phyloP scores from a whole-genome alignment of 2,797 vertebrate genomes.

The Synanceia verrucosa region DNA sequence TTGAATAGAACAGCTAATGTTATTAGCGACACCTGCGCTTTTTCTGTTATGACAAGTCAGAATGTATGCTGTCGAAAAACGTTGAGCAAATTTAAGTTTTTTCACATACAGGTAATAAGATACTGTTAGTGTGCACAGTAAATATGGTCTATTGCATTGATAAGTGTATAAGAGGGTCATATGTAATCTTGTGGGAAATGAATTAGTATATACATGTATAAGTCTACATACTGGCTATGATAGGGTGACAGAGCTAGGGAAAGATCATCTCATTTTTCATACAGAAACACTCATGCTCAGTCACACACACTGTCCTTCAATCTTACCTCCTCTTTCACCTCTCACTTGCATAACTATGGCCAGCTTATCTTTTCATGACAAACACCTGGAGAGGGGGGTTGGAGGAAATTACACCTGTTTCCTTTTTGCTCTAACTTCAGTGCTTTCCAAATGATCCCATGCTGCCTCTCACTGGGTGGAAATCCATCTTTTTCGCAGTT shows the following conservation, averaged over 20 bases:
- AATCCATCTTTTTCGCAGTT: constrained; percentile 17
- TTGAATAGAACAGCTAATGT: constrained; percentile 8
- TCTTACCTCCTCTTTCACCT: constrained; percentile 2
- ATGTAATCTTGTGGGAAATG: not conserved
- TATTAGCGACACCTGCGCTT: constrained; percentile 5
- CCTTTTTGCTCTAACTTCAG: constrained; percentile 41
- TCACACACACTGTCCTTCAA: constrained; percentile 9
- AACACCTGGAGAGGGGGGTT: constrained; percentile 1
- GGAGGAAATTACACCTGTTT: constrained; percentile 36
- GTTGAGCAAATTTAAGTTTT: not conserved
- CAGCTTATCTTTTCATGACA: constrained; percentile 29
- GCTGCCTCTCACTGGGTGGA: constrained; percentile 12
- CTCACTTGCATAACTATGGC: not conserved
- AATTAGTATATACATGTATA: not conserved
- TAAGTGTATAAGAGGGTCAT: not conserved
- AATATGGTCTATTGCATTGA: not conserved
- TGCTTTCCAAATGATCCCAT: constrained; percentile 34
- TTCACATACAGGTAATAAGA: not conserved
- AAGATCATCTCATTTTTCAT: constrained; percentile 29
- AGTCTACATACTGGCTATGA: constrained; percentile 2
- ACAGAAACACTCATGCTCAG: constrained; percentile 11
- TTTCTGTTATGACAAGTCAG: constrained; percentile 1
- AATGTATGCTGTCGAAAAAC: not conserved
- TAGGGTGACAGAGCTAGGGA: constrained; percentile 13
- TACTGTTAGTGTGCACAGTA: not conserved